Evolutionary conservation across 2,113 vertebrate species (phyloP).

Genomic region (Neoarius graeffei): DNA sequence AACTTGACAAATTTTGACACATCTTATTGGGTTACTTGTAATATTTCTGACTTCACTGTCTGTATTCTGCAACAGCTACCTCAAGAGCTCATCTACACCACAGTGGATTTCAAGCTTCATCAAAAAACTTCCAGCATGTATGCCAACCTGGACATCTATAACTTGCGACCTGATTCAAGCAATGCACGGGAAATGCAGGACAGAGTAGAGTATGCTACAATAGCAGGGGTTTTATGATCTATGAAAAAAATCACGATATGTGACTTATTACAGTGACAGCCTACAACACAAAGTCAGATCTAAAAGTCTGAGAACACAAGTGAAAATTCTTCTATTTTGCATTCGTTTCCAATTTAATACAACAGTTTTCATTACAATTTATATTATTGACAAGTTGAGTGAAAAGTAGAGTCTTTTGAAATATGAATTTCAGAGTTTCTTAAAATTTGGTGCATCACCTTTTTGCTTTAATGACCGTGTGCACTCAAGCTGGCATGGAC

Average conservation of each 20-base stretch:
- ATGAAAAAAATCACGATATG: neutral
- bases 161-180: neutral
- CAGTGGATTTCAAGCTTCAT: conserved; percentile 66
- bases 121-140: conserved; percentile 58
- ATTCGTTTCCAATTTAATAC: neutral
- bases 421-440: neutral
- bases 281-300: neutral
- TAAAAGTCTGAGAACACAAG: neutral
- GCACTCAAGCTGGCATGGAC: neutral
- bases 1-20: neutral
- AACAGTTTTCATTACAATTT: neutral
- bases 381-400: neutral
- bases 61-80: conserved; percentile 36
- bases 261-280: neutral
- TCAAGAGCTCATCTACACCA: conserved; percentile 69
- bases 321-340: neutral
- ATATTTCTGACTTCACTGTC: neutral
- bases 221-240: conserved; percentile 55
- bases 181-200: conserved; percentile 38
- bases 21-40: neutral
- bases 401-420: neutral
- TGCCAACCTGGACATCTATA: conserved; percentile 57
- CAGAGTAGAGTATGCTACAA: conserved; percentile 69
- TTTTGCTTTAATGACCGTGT: neutral
- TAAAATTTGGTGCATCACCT: neutral